These are phyloP conservation scores for Mormyrops boulengeri DNA, from an alignment of 2,797 vertebrate species.

Conservation along the genomic window DNA sequence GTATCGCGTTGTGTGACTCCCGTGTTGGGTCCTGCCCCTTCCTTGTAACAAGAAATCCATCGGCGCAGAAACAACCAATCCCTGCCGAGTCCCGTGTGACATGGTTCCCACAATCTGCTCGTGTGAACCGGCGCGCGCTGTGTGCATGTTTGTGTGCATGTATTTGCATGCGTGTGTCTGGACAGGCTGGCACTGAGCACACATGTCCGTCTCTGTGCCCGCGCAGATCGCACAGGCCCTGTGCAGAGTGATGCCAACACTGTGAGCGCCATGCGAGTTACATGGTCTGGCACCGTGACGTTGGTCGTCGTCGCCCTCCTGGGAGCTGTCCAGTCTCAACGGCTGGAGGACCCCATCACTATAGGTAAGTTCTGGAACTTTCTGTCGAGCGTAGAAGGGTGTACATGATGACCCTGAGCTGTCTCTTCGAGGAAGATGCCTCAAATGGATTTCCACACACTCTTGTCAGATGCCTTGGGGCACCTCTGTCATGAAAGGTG, in stretches of 20 bases:
- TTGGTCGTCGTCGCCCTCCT: slow-evolving; percentile 69
- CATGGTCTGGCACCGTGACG: slow-evolving; percentile 72
- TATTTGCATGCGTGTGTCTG: background rate
- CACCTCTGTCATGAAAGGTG: background rate
- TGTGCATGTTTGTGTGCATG: background rate
- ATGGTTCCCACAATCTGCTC: background rate
- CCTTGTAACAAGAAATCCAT: background rate
- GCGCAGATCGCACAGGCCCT: background rate
- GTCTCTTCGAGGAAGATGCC: background rate
- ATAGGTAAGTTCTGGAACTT: slow-evolving; percentile 69
- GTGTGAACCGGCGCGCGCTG: background rate
- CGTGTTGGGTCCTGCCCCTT: background rate
- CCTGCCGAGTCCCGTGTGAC: background rate
- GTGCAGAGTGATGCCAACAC: slow-evolving; percentile 74
- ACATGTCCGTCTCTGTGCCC: background rate
- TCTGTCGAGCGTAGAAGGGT: background rate
- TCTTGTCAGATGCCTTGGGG: background rate
- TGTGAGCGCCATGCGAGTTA: slow-evolving; percentile 71
- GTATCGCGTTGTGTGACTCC: background rate
- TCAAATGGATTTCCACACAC: background rate
- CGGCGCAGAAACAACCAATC: background rate
- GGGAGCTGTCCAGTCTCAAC: slow-evolving; percentile 58
- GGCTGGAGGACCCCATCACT: slow-evolving; percentile 65
- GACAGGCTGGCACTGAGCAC: background rate
- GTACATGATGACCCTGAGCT: background rate